Evolutionary conservation across 2,797 vertebrate genomes (phyloP).

Genomic region (Crenuchus spilurus): DNA sequence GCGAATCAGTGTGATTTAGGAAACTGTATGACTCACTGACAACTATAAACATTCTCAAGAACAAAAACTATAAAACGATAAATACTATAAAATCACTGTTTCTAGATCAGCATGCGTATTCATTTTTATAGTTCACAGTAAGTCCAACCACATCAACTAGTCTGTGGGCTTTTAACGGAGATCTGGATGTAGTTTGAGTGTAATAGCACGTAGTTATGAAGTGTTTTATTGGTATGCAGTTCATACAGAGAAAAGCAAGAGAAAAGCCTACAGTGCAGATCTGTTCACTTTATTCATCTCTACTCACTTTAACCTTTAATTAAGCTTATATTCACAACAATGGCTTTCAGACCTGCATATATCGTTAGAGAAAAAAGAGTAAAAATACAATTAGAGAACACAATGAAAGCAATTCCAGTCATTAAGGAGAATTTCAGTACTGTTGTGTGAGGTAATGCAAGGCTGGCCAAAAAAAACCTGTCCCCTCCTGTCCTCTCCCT

Average conservation of each 20-base stretch:
- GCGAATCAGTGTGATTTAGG: too few relatives aligned
- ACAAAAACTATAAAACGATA: too few relatives aligned
- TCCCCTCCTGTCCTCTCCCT: slow-evolving; percentile 41
- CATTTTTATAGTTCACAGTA: too few relatives aligned
- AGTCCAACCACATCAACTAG: too few relatives aligned
- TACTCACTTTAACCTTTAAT: not conserved
- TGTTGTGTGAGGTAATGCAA: slow-evolving; percentile 1
- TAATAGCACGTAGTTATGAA: not conserved
- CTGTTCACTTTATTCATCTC: too few relatives aligned
- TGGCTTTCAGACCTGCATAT: not conserved
- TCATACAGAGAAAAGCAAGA: not conserved
- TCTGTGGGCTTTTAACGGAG: too few relatives aligned
- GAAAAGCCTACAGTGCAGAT: not conserved
- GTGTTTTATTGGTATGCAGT: not conserved
- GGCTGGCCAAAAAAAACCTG: not conserved
- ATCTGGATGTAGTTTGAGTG: too few relatives aligned
- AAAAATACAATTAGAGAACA: not conserved
- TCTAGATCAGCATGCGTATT: too few relatives aligned
- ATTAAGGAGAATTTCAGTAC: not conserved
- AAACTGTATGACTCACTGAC: too few relatives aligned
- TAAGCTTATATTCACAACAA: not conserved
- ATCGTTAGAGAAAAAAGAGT: not conserved
- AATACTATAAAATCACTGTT: too few relatives aligned
- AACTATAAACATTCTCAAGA: too few relatives aligned
- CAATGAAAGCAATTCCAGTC: slow-evolving; percentile 1